Evolutionary conservation across 2,797 vertebrate genomes (phyloP), one percentile per base, ranked within the genome.

Genomic region (Leucoraja ocellata): DNA sequence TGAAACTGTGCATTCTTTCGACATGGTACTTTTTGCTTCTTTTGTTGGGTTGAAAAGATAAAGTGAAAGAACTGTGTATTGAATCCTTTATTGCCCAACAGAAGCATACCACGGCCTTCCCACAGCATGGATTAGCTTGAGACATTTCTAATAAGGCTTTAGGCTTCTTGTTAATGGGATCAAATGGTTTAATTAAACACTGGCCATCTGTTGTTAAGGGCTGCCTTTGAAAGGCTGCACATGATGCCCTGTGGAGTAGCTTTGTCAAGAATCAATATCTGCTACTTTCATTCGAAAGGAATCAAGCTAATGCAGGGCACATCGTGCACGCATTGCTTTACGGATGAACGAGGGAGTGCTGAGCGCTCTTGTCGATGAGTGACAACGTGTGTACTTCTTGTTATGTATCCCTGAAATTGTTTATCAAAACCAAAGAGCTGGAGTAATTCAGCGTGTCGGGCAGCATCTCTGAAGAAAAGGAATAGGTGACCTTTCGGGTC

Each of bases 111-210:
- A 73, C 61, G 25, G 65, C 74, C 39, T 39, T 74, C 2, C 71
- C 25, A 74, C 71, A 46, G 28, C 71, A 46, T 73, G 90, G 36
- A 92, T 92, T 76, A 92, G 25, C 21, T 46, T 73, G n/a, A 92
- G 39, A 46, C 68, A 16, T 74, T 46, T 92, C 25, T 92, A 92
- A 92, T 65, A 92, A 74, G 90, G 32, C 28, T 92, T 80, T 74
- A 92, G 73, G 46, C 39, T 92, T 18, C 16, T 92, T 39, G 71
- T 74, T 76, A 92, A 92, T 92, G 90, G 73, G 90, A 92, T 92
- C 71, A 92, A 92, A 92, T 92, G 46, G 90, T 76, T 92, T 76
- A 92, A 73, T 92, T 92, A 92, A 54, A 54, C 71, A 73, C 90
- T 28, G 90, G 68, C 90, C 71, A 92, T 92, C 90, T 92, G 90